Conservation (phyloP, 2,888 invertebrate genomes). For the Amphipyra berbera region DNA sequence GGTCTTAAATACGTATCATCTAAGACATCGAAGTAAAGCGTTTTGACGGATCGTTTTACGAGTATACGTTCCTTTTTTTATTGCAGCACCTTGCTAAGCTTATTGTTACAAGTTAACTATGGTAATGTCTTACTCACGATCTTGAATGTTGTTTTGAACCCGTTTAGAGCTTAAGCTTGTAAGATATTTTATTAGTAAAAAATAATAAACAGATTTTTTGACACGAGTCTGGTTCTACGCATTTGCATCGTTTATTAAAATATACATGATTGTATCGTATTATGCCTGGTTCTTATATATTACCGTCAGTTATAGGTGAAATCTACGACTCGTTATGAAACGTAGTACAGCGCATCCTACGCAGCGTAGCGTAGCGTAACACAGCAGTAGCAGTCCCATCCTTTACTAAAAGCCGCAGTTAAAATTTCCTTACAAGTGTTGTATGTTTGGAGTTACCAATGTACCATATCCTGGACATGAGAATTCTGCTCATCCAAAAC, state of each 20-base stretch:
- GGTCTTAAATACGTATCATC: too few species aligned
- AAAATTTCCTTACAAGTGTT: neutral
- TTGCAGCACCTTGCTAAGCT: neutral
- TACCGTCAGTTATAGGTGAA: too few species aligned
- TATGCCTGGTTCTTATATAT: too few species aligned
- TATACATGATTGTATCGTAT: neutral
- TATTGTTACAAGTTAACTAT: neutral
- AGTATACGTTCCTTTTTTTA: neutral
- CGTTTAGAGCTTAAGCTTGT: neutral
- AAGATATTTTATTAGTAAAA: too few species aligned
- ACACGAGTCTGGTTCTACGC: neutral
- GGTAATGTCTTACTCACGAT: slow-evolving; percentile 1
- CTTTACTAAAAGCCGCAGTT: neutral
- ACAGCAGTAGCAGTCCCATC: neutral
- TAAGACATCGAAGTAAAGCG: neutral
- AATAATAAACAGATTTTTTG: neutral
- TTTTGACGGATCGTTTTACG: neutral
- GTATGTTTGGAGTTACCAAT: too few species aligned
- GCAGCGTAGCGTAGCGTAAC: neutral
- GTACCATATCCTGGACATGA: neutral
- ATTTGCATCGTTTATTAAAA: neutral
- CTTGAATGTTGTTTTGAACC: neutral
- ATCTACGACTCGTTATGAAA: neutral
- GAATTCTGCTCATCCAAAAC: neutral
- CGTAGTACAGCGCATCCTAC: neutral